phyloP scores from a whole-genome alignment of 2,113 vertebrate species.

The Podocnemis expansa region DNA sequence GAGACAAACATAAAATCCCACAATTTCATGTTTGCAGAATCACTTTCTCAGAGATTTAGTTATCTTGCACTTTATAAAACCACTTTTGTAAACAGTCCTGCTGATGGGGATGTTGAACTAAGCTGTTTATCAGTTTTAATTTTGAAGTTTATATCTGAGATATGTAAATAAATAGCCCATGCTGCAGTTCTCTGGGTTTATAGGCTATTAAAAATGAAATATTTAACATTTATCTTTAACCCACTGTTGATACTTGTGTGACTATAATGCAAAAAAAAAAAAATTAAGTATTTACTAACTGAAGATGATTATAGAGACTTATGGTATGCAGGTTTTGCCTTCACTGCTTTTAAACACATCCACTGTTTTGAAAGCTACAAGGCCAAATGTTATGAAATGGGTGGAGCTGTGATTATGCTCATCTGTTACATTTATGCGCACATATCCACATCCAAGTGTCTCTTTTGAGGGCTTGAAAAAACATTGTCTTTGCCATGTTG shows the following conservation, averaged over 20 bases:
- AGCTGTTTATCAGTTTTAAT: not conserved
- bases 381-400: not conserved
- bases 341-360: not conserved
- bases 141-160: not conserved
- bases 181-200: not conserved
- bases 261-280: accelerated
- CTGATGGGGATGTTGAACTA: not conserved
- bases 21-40: not conserved
- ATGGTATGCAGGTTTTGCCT: not conserved
- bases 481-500: conserved; percentile 36
- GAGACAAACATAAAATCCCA: not conserved
- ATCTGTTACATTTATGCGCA: conserved; percentile 45
- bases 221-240: not conserved
- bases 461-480: not conserved
- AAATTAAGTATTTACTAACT: accelerated
- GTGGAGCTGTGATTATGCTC: not conserved
- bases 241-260: not conserved
- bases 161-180: not conserved
- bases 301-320: not conserved
- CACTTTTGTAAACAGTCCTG: not conserved
- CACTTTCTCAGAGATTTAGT: not conserved
- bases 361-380: not conserved
- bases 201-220: not conserved
- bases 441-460: conserved; percentile 35
- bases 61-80: not conserved